These are phyloP conservation scores for silkworm (Bombyx mori) DNA, from an alignment of 1,140 invertebrate species.

Conservation along the genomic window ASM3026992v2 NC_085128.1:7385001-7385500, in stretches of 20 bases:
- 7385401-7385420: slow-evolving; percentile 9
- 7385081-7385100: slow-evolving; percentile 58
- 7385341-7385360: slow-evolving; percentile 19
- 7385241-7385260: too few species aligned
- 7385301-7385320: too few species aligned
- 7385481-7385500: slow-evolving; percentile 45
- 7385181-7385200: too few species aligned
- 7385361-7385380: slow-evolving; percentile 25
- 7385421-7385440: background rate
- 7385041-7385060: slow-evolving; percentile 35
- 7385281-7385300: too few species aligned
- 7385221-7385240: too few species aligned
- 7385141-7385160: too few species aligned
- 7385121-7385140: too few species aligned
- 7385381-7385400: slow-evolving; percentile 14
- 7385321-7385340: background rate
- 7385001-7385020: slow-evolving; percentile 46
- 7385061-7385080: slow-evolving; percentile 60
- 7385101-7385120: slow-evolving; percentile 20
- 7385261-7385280: too few species aligned
- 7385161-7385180: too few species aligned
- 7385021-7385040: background rate
- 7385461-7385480: too few species aligned
- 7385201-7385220: too few species aligned
- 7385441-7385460: background rate